Evolutionary conservation across 1,140 invertebrate genomes (phyloP).

Genomic region (Leptonema lineaticorne): DNA sequence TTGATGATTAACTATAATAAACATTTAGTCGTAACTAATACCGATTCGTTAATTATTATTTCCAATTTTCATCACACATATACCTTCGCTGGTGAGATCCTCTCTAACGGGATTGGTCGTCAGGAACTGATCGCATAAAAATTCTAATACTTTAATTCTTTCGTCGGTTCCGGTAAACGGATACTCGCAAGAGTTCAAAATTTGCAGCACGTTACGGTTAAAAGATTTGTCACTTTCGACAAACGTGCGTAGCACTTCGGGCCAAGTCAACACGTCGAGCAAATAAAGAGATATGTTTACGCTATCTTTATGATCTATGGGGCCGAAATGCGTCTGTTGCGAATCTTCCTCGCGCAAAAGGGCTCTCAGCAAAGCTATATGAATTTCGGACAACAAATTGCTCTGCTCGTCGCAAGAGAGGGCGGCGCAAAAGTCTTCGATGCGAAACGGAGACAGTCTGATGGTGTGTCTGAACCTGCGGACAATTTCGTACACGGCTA

Average conservation of each 20-base stretch:
- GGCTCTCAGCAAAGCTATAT: conserved; percentile 88
- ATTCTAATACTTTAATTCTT: conserved; percentile 83
- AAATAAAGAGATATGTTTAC: conserved; percentile 91
- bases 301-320: conserved; percentile 94
- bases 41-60: too few species aligned
- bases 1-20: too few species aligned
- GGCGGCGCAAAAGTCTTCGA: conserved; percentile 95
- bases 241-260: conserved; percentile 85
- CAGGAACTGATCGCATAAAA: conserved; percentile 91
- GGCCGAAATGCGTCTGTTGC: conserved; percentile 93
- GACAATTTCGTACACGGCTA: conserved; percentile 92
- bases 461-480: conserved; percentile 88
- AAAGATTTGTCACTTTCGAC: conserved; percentile 85
- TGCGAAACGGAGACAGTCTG: conserved; percentile 87
- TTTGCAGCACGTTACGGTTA: conserved; percentile 68
- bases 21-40: too few species aligned
- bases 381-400: conserved; percentile 85
- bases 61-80: too few species aligned
- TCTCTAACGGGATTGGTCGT: conserved; percentile 91
- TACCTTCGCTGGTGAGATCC: conserved; percentile 90
- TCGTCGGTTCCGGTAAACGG: conserved; percentile 84
- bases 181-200: conserved; percentile 79
- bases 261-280: conserved; percentile 93
- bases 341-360: conserved; percentile 92
- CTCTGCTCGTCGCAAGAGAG: conserved; percentile 90